Conservation (phyloP, 2,113 vertebrate genomes). For the Carassius gibelio region DNA sequence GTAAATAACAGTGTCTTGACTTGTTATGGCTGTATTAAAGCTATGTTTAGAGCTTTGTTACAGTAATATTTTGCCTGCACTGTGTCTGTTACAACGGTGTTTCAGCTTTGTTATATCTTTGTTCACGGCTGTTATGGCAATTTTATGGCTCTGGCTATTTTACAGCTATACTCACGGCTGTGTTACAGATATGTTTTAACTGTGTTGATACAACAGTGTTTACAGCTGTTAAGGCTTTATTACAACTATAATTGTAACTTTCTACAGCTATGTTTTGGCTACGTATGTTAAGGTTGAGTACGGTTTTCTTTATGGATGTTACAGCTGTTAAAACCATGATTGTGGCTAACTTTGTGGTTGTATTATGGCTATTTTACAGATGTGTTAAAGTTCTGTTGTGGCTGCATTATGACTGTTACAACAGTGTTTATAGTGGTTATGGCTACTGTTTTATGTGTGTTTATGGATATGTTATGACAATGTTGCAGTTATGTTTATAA, state of each 20-base stretch:
- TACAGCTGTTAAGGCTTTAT: neutral
- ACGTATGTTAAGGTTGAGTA: neutral
- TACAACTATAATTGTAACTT: neutral
- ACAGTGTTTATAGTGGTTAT: neutral
- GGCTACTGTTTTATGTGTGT: neutral
- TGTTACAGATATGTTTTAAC: neutral
- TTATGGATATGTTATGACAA: neutral
- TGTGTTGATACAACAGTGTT: neutral
- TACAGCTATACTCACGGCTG: neutral
- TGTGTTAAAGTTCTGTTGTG: neutral
- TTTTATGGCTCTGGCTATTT: neutral
- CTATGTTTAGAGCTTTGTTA: neutral
- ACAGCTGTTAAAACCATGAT: too few species aligned
- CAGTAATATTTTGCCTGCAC: too few species aligned
- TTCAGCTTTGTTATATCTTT: neutral
- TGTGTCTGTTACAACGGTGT: too few species aligned
- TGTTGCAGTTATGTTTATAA: too few species aligned
- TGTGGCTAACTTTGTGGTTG: too few species aligned
- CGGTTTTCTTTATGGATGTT: neutral
- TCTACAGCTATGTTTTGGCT: neutral
- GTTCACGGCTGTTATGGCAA: neutral
- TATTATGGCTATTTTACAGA: neutral
- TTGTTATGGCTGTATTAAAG: neutral
- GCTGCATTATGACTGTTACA: neutral
- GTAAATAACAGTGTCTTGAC: too few species aligned